Conservation (phyloP, 2,113 vertebrate genomes). For the Polyodon spathula region DNA sequence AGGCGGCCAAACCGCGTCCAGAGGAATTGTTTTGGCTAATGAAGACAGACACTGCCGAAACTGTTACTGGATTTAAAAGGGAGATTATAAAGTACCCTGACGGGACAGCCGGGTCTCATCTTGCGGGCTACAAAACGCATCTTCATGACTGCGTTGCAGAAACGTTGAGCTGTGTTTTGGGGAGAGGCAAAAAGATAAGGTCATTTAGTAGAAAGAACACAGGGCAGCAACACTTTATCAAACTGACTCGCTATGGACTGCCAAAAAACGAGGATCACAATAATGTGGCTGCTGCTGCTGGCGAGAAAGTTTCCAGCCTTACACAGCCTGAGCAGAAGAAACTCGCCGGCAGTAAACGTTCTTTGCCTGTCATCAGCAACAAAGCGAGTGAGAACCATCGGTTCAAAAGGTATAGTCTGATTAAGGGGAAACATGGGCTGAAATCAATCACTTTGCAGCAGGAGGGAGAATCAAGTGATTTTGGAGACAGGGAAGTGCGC, state of each 20-base stretch:
- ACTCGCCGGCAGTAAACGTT: not conserved
- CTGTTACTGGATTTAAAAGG: slow-evolving; percentile 30
- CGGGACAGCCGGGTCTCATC: slow-evolving; percentile 20
- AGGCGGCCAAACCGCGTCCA: slow-evolving; percentile 48
- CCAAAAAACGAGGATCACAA: not conserved
- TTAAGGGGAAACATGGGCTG: slow-evolving; percentile 11
- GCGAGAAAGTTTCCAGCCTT: slow-evolving; percentile 37
- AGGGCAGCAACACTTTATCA: slow-evolving; percentile 5
- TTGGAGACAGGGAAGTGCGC: slow-evolving; percentile 15
- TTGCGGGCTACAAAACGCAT: slow-evolving; percentile 23
- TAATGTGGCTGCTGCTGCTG: slow-evolving; percentile 1
- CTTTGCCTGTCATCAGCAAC: not conserved
- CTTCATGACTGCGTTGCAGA: slow-evolving; percentile 27
- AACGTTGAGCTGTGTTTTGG: slow-evolving; percentile 24
- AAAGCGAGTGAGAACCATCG: slow-evolving; percentile 10
- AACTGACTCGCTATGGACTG: not conserved
- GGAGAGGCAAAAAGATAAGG: slow-evolving; percentile 14
- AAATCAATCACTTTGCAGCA: slow-evolving; percentile 16
- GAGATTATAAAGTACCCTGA: slow-evolving; percentile 39
- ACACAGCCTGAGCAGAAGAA: not conserved
- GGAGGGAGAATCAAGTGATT: slow-evolving; percentile 7
- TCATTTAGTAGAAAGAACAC: slow-evolving; percentile 32
- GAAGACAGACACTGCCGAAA: slow-evolving; percentile 25
- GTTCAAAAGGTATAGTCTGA: slow-evolving; percentile 22
- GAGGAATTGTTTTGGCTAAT: slow-evolving; percentile 41